Base-by-base conservation (phyloP, 2,797 vertebrate species). In the Eospalax fontanierii region DNA sequence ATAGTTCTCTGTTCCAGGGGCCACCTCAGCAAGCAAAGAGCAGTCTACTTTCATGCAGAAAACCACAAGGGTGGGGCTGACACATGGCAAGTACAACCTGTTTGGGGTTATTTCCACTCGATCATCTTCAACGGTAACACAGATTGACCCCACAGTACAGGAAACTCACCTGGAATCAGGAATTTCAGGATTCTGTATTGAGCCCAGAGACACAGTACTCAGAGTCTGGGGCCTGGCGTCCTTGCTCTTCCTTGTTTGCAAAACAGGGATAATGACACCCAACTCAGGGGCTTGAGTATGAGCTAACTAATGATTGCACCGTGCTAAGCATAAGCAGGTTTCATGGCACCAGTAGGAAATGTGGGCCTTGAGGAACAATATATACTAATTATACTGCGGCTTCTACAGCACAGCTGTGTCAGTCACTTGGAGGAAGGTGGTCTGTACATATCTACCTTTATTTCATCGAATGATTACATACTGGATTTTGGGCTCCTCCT, bases 211-310 rank as follows among this genome's bases (percentile, higher is more conserved):
- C 38, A 94, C 4, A 59, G 3, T n/a, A 57, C 61, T 74, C 89
- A 21, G 85, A 95, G 78, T 85, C 91, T 65, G 71, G 28, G 70
- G 65, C 81, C 63, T 43, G 84, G 88, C 54, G 86, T 3, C 93
- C 43, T 91, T 88, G 82, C 30, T 92, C 94, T 96, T 95, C 95
- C 95, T 95, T 91, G 88, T 97, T 96, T 96, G 89, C 83, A 92
- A 95, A 96, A 76, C 93, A 96, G 26, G 71, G 89, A 95, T 97
- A 97, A 97, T 97, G 92, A 97, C 33, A 96, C 80, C 95, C 89
- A 95, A 90, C 94, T 92, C 73, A 78, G 43, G 81, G 59, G 59
- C n/a, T 96, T 21, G 0, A 43, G 35, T 68, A 63, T 89, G 93
- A 84, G 65, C 66, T 97, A 96, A 97, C 95, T 96, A 96, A 85